Base-by-base conservation (phyloP, 1,140 invertebrate genomes). In the Melipona quadrifasciata region DNA sequence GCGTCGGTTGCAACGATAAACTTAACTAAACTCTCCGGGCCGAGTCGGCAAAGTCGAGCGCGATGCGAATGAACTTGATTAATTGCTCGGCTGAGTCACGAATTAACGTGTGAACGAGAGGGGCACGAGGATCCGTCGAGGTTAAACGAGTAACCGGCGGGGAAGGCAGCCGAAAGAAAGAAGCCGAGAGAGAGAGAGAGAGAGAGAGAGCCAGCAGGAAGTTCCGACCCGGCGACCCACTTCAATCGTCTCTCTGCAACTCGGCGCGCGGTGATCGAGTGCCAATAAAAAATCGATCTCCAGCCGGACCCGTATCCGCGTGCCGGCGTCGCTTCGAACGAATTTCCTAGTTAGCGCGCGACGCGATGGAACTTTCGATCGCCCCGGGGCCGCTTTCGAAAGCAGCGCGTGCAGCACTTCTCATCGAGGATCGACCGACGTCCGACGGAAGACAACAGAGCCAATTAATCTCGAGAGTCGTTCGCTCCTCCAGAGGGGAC, bases 41-140 rank as follows among this genome's bases (percentile, higher is more conserved):
- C n/a, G 58, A 0, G 14, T 24, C 58, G 75, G 27, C 51, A 47
- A n/a, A 77, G 80, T 55, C 57, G 68, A 77, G 51, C 78, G 67
- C 90, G 80, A 91, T 88, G 90, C 72, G 90, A 91, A 90, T 85
- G 86, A 90, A 85, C 90, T 89, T 91, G 90, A 91, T 91, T 91
- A 91, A 91, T 91, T 91, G 82, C 80, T 80, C 82, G 86, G 74
- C 88, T 88, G 90, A 91, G 90, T 91, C 90, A 91, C 82, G 90
- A 91, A 91, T 91, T 91, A 91, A 88, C 84, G 90, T 91, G 84
- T 76, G 90, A 90, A 91, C 87, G 87, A 79, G 77, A 75, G 47
- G 61, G 64, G 4, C 65, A 27, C 47, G 34, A 17, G 53, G 75
- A 31, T 27, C 16, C 6, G 72, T 19, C 72, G 21, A 21, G 1